Evolutionary conservation across 1,140 invertebrate species (phyloP), one percentile per base, ranked within the genome.

Genomic region (Trachymyrmex cornetzi): DNA sequence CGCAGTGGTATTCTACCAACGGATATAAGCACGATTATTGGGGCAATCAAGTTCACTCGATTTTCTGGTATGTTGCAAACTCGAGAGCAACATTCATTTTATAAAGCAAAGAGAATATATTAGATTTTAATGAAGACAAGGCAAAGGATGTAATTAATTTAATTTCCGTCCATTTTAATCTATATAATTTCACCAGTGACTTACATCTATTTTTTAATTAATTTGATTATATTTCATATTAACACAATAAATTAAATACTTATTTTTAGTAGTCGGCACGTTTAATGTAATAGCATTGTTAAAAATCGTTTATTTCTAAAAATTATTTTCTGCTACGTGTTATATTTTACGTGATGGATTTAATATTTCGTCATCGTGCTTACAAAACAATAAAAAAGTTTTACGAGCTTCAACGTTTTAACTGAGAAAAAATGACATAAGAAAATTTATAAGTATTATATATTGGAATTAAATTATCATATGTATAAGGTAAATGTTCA

Each of bases 51-150:
- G 24, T 53, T 77, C 55, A 27, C 34, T 63, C 38, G 24, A 77
- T 64, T 77, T 19, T 77, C 74, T 24, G 9, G 61, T 77, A 24
- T 22, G 19, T 9, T 38, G 34, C 22, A 12, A 77, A 48, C 30
- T 5, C 38, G 24, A 48, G 61, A 24, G 61, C 24, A 27, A 64
- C 38, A 63, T 63, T 27, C 16, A 44, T 77, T 44, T 59, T 77
- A 63, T 55, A 77, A 44, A 77, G n/a, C 53, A 22, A 44, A 44
- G 38, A 44, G 50, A 75, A 34, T 57, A 22, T 3, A 77, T 77
- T 27, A 77, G 38, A 64, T 77, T 44, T 63, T 77, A 77, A 77
- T 24, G 38, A 48, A 77, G 14, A 14, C 14, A 30, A 71, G n/a
- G 5, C 34, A 71, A 22, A 77, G 6, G 24, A 12, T 44, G n/a